Percentiles rank a stretch among this genome's conserved stretches.
Conservation (phyloP, 2,797 vertebrate genomes). For the Prunella strophiata region DNA sequence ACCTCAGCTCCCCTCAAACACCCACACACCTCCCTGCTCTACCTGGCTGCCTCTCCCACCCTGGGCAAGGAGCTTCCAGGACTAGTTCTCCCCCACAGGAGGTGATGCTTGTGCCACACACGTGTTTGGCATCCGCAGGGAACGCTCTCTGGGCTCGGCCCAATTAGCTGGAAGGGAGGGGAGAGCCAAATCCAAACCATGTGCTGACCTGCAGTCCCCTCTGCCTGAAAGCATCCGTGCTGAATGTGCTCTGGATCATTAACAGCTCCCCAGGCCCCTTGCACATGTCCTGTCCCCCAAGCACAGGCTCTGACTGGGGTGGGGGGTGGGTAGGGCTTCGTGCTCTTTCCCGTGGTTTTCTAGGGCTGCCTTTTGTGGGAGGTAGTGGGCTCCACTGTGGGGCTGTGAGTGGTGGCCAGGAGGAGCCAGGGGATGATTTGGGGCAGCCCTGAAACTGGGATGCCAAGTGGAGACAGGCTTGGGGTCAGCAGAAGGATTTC, state of each 20-base stretch:
- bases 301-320: background rate
- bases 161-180: slow-evolving; percentile 28
- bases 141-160: background rate
- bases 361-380: background rate
- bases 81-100: background rate
- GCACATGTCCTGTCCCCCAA: background rate
- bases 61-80: background rate
- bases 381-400: fast-evolving
- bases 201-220: slow-evolving; percentile 56
- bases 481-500: fast-evolving
- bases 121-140: background rate
- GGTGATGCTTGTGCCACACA: slow-evolving; percentile 21
- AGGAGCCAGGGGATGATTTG: background rate
- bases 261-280: slow-evolving; percentile 7
- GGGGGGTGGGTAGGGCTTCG: background rate
- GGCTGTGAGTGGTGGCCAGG: background rate
- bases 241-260: slow-evolving; percentile 19
- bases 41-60: background rate
- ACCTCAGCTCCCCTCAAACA: background rate
- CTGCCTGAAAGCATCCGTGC: background rate
- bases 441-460: background rate
- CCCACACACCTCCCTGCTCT: background rate
- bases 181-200: slow-evolving; percentile 61
- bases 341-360: background rate
- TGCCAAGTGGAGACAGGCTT: background rate